Percentiles rank a stretch among this genome's conserved stretches.
Conservation (phyloP, 1,140 invertebrate species). For the Periplaneta americana region DNA sequence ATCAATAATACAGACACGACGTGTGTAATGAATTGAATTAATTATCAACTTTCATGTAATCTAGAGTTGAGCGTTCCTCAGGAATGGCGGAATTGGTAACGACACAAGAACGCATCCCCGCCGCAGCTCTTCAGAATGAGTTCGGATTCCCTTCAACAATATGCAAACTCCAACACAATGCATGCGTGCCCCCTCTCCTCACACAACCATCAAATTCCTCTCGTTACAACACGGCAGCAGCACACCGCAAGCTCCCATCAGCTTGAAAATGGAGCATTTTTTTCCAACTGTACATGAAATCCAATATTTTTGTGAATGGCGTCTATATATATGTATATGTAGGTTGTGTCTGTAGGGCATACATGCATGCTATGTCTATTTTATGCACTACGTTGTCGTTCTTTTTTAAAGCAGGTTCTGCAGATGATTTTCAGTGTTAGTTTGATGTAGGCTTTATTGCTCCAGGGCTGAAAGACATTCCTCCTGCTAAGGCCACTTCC, state of each 20-base stretch:
- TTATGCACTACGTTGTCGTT: too few relatives aligned
- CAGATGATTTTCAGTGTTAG: too few relatives aligned
- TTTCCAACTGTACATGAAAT: neutral
- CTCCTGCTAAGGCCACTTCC: too few relatives aligned
- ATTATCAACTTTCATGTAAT: too few relatives aligned
- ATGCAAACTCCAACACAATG: neutral
- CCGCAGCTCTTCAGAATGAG: neutral
- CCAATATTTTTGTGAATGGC: neutral
- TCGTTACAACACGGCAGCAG: too few relatives aligned
- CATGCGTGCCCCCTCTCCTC: neutral
- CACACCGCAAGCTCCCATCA: neutral
- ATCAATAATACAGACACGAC: too few relatives aligned
- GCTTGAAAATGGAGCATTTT: neutral
- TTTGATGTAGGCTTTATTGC: too few relatives aligned
- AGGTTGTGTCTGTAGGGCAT: neutral
- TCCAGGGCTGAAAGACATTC: too few relatives aligned
- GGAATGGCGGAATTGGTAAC: neutral
- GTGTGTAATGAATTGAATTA: too few relatives aligned
- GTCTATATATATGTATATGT: neutral
- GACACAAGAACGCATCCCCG: neutral
- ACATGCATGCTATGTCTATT: neutral
- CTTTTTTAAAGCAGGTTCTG: too few relatives aligned
- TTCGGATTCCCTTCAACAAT: neutral
- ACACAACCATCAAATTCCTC: neutral
- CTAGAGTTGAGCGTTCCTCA: too few relatives aligned